These are phyloP conservation scores for Simalia tracyae DNA, from an alignment of 2,797 vertebrate genomes.

Conservation along the genomic window DNA sequence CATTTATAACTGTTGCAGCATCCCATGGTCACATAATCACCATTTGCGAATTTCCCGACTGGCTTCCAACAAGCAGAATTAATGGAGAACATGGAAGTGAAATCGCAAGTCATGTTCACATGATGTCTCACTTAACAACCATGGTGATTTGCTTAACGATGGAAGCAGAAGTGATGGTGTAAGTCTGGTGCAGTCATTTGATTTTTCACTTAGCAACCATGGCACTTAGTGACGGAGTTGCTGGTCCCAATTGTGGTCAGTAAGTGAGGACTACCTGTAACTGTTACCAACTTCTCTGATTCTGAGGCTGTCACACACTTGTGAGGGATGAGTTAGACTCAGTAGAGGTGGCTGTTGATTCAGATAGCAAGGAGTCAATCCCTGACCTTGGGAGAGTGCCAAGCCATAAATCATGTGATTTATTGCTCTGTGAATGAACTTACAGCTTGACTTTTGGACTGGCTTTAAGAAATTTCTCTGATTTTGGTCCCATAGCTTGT, in stretches of 20 bases:
- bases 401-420: background rate
- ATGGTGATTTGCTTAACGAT: background rate
- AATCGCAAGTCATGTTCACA: background rate
- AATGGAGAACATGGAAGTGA: background rate
- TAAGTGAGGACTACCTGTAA: background rate
- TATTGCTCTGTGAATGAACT: background rate
- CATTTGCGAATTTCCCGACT: background rate
- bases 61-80: background rate
- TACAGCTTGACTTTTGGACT: too few relatives aligned
- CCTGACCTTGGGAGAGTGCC: background rate
- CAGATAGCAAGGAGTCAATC: background rate
- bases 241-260: background rate
- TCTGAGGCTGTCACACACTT: background rate
- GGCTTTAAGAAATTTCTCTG: too few relatives aligned
- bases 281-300: background rate
- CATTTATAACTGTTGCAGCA: background rate
- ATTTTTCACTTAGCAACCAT: background rate
- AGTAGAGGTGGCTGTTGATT: background rate
- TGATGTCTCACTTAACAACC: background rate
- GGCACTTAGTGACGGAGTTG: background rate
- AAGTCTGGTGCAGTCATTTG: background rate
- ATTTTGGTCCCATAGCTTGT: too few relatives aligned
- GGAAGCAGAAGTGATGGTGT: background rate
- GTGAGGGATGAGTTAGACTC: background rate
- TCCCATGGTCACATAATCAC: background rate